Base-by-base conservation (phyloP, 37 sponge, comb jelly and placozoan species). In the Spongilla lacustris region DNA sequence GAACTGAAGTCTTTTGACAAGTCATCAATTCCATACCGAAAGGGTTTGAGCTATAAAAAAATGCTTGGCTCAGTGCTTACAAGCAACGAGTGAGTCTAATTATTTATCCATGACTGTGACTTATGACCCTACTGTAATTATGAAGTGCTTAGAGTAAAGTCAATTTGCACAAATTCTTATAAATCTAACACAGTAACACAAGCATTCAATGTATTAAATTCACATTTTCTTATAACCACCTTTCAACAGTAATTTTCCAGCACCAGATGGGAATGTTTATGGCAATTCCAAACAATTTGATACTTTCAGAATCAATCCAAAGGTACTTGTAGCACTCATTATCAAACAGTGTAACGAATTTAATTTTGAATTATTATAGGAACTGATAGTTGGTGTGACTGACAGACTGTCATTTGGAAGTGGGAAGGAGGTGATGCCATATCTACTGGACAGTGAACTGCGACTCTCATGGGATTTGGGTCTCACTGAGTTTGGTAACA, bases 341-440 rank as follows among this genome's bases (percentile, higher is more conserved):
- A 12, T 17, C 2, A 23, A 74, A 32, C 4, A 33, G 27, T 23
- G 27, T 32, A 12, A 17, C 31, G 6, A 32, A 5, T 74, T 32
- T 76, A 9, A 36, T 11, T 76, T 12, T 33, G 36, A 17, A 46
- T 66, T 79, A 46, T 25, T 67, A 25, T 74, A 87, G 87, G 87
- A 87, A 37, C 87, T 87, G 68, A 87, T 87, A 23, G 87, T 87
- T 36, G 87, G 87, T 34, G 81, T 80, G 24, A 79, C 81, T 74
- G 87, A 79, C 30, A 50, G 87, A 1, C 81, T 87, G 67, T 87
- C 87, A 12, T 50, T 87, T 87, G 87, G 81, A 50, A 87, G 87
- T 80, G 87, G 87, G 17, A 87, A 87, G 68, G 87, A 87, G 46
- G 87, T 87, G 66, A 87, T 87, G 87, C 87, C 87, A 0, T 87